phyloP scores from a whole-genome alignment of 2,797 vertebrate genomes.

The Sebastes vulpes region DNA sequence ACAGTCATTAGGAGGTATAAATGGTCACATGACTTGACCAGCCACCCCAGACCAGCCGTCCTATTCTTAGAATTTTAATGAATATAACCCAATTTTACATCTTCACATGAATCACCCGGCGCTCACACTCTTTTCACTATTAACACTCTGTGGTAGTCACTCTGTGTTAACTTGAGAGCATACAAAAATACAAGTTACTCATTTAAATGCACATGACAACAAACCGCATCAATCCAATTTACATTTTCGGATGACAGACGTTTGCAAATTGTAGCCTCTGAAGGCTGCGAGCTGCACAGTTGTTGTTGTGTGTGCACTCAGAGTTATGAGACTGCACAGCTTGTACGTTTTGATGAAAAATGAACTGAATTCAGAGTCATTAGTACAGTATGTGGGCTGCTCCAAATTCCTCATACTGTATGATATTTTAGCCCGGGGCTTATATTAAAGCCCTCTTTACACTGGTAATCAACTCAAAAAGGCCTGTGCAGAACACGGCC shows the following conservation, averaged over 20 bases:
- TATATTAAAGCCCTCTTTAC: constrained; percentile 49
- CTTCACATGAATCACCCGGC: constrained; percentile 34
- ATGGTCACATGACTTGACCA: constrained; percentile 31
- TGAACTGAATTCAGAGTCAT: constrained; percentile 36
- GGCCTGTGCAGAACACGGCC: constrained; percentile 9
- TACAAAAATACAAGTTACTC: constrained; percentile 6
- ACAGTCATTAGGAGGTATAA: constrained; percentile 25
- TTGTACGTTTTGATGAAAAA: constrained; percentile 45
- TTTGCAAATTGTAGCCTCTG: constrained; percentile 26
- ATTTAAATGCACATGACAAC: constrained; percentile 37
- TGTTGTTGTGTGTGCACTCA: constrained; percentile 7
- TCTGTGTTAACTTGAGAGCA: constrained; percentile 15
- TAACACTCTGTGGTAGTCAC: constrained; percentile 23
- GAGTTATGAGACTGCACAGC: constrained; percentile 19
- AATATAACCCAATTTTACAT: constrained; percentile 43
- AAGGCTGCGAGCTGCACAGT: constrained; percentile 15
- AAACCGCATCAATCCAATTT: constrained; percentile 45
- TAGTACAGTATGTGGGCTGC: constrained; percentile 47
- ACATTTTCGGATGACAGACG: constrained; percentile 33
- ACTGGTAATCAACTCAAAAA: constrained; percentile 45
- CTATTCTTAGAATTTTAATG: constrained; percentile 60
- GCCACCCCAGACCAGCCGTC: constrained; percentile 19
- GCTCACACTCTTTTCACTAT: constrained; percentile 4
- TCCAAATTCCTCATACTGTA: constrained; percentile 41
- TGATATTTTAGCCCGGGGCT: constrained; percentile 45